Percentiles rank a stretch among this genome's conserved stretches.
phyloP scores from a whole-genome alignment of 2,888 invertebrate species.

The Sesamia inferens region DNA sequence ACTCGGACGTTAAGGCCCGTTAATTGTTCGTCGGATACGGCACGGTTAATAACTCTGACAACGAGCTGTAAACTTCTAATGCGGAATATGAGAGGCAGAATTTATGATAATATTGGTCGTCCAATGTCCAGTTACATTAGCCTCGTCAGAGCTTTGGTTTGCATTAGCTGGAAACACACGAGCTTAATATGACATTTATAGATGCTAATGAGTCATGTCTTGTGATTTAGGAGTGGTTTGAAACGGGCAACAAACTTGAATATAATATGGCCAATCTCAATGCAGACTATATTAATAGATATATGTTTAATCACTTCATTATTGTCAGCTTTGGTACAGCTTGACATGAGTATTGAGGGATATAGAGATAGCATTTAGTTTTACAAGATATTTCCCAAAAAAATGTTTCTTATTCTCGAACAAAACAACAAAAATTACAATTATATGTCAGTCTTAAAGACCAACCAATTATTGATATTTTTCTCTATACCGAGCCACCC shows the following conservation, averaged over 20 bases:
- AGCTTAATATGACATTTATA: conserved; percentile 33
- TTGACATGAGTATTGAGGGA: neutral
- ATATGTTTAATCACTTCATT: neutral
- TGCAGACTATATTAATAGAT: neutral
- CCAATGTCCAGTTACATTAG: conserved; percentile 36
- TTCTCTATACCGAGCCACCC: neutral
- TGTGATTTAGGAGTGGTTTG: conserved; percentile 9
- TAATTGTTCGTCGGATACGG: conserved; percentile 37
- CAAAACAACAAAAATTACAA: neutral
- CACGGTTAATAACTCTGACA: conserved; percentile 38
- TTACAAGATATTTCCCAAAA: neutral
- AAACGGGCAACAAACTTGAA: neutral
- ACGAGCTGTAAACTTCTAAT: conserved; percentile 43
- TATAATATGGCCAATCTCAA: neutral
- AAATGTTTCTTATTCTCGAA: neutral
- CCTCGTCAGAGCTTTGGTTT: conserved; percentile 32
- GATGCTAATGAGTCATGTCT: conserved; percentile 37
- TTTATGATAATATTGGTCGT: conserved; percentile 47
- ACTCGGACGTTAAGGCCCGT: conserved; percentile 27
- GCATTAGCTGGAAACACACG: conserved; percentile 13
- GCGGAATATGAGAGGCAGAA: conserved; percentile 32
- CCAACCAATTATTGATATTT: neutral
- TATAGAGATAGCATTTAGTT: neutral
- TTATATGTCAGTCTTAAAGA: neutral
- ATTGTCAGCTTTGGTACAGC: neutral